These are phyloP conservation scores for Athetis lepigone DNA, from an alignment of 2,888 invertebrate species.

Conservation along the genomic window DNA sequence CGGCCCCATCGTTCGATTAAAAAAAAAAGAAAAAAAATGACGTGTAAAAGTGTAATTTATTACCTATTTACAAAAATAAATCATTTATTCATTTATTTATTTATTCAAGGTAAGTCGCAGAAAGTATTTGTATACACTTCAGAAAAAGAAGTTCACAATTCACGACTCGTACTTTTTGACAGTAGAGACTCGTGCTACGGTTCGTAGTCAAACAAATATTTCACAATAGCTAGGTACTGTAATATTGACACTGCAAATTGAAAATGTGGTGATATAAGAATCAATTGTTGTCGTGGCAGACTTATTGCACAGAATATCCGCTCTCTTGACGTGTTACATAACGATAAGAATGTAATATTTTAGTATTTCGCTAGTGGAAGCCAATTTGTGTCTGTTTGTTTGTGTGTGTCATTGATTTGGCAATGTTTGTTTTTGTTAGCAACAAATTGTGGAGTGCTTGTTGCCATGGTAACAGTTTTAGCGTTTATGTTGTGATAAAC, in stretches of 20 bases:
- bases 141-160: no score
- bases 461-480: constrained; percentile 3
- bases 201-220: constrained; percentile 20
- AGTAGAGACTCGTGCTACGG: neutral
- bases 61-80: no score
- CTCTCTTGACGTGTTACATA: constrained; percentile 51
- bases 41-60: no score
- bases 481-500: no score
- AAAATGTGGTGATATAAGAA: constrained; percentile 58
- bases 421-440: constrained; percentile 10
- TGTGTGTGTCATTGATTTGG: neutral
- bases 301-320: constrained; percentile 41
- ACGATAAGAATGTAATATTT: constrained; percentile 7
- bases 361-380: constrained; percentile 1
- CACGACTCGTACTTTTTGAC: constrained; percentile 5
- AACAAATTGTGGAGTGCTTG: neutral
- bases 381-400: constrained; percentile 22
- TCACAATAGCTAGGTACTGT: constrained; percentile 2
- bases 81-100: no score
- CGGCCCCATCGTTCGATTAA: no score
- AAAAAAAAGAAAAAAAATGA: no score
- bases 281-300: constrained; percentile 48
- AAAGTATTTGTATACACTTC: no score
- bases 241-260: constrained; percentile 43
- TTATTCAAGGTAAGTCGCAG: no score